phyloP scores from a whole-genome alignment of 2,888 invertebrate genomes.

The Phortica okadai region DNA sequence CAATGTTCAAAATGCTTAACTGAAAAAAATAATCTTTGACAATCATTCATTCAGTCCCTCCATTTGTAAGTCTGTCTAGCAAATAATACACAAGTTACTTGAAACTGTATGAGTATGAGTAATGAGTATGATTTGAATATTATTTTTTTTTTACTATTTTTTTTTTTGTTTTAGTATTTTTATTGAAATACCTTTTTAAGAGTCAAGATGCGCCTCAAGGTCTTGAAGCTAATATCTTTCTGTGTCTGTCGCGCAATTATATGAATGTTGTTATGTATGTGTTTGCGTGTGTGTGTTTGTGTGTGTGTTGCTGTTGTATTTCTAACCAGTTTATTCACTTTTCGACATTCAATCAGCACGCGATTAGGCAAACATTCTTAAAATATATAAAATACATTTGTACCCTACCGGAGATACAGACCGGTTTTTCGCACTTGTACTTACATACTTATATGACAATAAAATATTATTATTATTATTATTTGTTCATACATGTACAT shows the following conservation, averaged over 20 bases:
- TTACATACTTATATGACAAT: too few species aligned
- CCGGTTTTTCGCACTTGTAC: background rate
- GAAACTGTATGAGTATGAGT: background rate
- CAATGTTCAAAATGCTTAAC: too few species aligned
- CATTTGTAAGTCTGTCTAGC: too few species aligned
- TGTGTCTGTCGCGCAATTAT: conserved; percentile 4
- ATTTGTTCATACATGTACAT: too few species aligned
- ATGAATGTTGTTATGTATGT: conserved; percentile 2
- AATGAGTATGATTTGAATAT: conserved; percentile 8
- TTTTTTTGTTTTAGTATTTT: conserved; percentile 7
- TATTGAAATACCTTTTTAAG: conserved; percentile 35
- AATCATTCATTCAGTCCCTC: too few species aligned
- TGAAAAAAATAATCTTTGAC: too few species aligned
- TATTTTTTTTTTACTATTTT: conserved; percentile 37
- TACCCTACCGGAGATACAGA: background rate
- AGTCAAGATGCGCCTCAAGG: conserved; percentile 69
- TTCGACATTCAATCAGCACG: conserved; percentile 11
- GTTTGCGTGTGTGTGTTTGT: conserved; percentile 8
- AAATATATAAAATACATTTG: background rate
- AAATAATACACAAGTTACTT: too few species aligned
- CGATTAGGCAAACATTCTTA: background rate
- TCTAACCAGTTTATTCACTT: conserved; percentile 59
- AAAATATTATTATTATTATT: too few species aligned
- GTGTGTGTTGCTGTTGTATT: conserved; percentile 47
- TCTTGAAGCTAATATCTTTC: conserved; percentile 39